Conservation (phyloP, 1,140 invertebrate species). For the Drosophila takahashii region DNA sequence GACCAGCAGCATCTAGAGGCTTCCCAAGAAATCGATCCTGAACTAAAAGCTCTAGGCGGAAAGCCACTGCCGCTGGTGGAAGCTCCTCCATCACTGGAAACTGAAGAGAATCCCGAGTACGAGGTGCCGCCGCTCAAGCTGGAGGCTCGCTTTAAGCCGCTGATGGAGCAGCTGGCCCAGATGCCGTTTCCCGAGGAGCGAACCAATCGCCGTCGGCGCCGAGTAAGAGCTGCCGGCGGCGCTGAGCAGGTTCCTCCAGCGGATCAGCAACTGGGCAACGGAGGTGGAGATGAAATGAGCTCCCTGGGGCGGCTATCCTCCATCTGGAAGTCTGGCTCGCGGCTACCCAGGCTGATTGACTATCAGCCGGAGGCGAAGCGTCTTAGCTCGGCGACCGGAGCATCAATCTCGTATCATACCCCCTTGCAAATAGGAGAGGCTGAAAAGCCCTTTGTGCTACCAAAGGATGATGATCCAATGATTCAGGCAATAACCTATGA, state of each 20-base stretch:
- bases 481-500: conserved; percentile 48
- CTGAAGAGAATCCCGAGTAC: not conserved
- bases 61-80: conserved; percentile 1
- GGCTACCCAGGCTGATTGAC: conserved; percentile 18
- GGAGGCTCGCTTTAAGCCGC: conserved; percentile 16
- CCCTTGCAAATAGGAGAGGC: conserved; percentile 18
- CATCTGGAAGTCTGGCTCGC: not conserved
- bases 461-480: not conserved
- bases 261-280: not conserved
- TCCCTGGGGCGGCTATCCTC: not conserved
- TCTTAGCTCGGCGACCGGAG: conserved; percentile 10
- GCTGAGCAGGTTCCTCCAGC: not conserved
- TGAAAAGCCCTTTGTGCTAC: not conserved
- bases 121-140: conserved; percentile 33
- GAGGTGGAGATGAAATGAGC: conserved; percentile 3
- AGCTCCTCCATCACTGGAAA: not conserved
- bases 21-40: not conserved
- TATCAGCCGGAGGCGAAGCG: conserved; percentile 34
- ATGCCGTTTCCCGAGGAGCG: conserved; percentile 41
- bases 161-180: conserved; percentile 27
- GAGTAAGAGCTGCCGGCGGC: conserved; percentile 6
- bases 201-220: not conserved
- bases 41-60: conserved; percentile 6
- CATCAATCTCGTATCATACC: conserved; percentile 44
- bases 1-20: not conserved